phyloP scores from a whole-genome alignment of 2,113 vertebrate species.

The Oncorhynchus masou region DNA sequence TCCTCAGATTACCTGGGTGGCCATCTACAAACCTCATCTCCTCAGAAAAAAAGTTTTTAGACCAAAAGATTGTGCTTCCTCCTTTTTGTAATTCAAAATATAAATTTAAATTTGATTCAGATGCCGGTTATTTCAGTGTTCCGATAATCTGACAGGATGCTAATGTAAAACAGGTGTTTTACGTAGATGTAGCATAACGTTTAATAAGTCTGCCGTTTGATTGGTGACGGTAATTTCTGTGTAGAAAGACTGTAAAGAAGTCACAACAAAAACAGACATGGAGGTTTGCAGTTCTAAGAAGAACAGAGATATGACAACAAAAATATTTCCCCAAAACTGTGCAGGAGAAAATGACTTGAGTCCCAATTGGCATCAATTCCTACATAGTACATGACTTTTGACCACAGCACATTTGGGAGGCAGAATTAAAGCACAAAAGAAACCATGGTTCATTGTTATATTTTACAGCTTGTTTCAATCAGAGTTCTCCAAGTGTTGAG shows the following conservation, averaged over 20 bases:
- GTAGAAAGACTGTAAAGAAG: conserved; percentile 48
- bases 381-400: too few species aligned
- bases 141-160: conserved; percentile 60
- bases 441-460: conserved; percentile 61
- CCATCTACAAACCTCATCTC: too few species aligned
- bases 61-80: conserved; percentile 18
- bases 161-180: conserved; percentile 70
- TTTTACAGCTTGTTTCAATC: conserved; percentile 67
- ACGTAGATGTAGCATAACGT: conserved; percentile 60
- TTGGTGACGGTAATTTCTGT: conserved; percentile 70
- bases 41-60: conserved; percentile 1
- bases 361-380: too few species aligned
- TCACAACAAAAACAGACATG: conserved; percentile 69
- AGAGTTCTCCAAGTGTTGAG: conserved; percentile 68
- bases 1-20: too few species aligned
- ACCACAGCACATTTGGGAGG: too few species aligned
- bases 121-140: conserved; percentile 56
- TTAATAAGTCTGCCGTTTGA: conserved; percentile 55
- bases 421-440: conserved; percentile 13
- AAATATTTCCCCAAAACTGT: neutral
- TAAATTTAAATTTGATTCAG: conserved; percentile 47
- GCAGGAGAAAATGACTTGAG: neutral
- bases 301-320: conserved; percentile 6
- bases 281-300: neutral
- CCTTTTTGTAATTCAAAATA: conserved; percentile 48